phyloP scores from a whole-genome alignment of 2,113 vertebrate species.

The Sorex fumeus region DNA sequence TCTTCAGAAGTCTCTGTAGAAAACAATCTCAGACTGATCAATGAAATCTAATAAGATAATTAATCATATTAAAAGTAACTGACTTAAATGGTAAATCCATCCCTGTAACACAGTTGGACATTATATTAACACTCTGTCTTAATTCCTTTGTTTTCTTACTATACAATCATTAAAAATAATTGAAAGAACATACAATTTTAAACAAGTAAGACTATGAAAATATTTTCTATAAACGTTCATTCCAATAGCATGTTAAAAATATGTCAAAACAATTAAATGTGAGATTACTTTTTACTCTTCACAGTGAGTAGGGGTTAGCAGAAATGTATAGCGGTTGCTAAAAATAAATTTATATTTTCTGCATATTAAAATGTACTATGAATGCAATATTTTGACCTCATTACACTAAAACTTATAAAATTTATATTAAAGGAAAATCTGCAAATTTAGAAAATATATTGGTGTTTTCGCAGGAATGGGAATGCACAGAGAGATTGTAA shows the following conservation, averaged over 20 bases:
- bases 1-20: constrained; percentile 12
- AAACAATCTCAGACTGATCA: background rate
- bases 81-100: background rate
- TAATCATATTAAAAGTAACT: constrained; percentile 57
- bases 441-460: background rate
- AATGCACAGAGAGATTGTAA: background rate
- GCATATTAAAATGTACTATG: background rate
- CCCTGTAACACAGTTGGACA: background rate
- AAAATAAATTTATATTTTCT: background rate
- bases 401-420: background rate
- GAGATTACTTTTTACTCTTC: background rate
- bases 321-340: background rate
- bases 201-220: background rate
- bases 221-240: background rate
- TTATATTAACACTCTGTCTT: background rate
- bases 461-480: background rate
- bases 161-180: too few species aligned
- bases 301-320: background rate
- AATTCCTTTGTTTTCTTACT: background rate
- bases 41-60: constrained; percentile 46
- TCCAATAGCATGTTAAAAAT: background rate
- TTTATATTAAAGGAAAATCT: background rate
- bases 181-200: too few species aligned
- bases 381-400: background rate
- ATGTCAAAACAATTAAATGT: background rate